Evolutionary conservation across 2,113 vertebrate species (phyloP), one percentile per base, ranked within the genome.

Genomic region (Cavia porcellus): DNA sequence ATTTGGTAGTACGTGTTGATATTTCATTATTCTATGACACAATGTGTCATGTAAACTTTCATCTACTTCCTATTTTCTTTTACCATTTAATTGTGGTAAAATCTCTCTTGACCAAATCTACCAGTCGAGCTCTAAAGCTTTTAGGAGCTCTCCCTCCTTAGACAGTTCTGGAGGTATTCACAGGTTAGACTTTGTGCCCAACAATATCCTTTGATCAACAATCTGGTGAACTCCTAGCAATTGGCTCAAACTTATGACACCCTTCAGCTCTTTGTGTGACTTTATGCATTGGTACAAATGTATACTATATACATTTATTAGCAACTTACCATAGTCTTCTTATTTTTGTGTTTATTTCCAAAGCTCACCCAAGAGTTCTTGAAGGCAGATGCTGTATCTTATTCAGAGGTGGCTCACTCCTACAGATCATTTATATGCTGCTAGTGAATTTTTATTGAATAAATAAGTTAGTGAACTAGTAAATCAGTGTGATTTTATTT

Each of bases 401-500:
- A 87, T 61, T 62, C 55, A 79, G 77, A 19, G 64, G 28, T 75
- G n/a, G 45, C 28, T 94, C n/a, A 24, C 17, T 1, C 55, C 52
- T 47, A 8, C 35, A 62, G 62, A 28, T 25, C 19, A 32, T 86
- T 86, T 96, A 93, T 90, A 77, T 96, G 47, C 35, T 85, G 13
- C 11, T 96, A 22, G n/a, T 90, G 61, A 79, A 89, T 93, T 15
- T 79, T 86, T 90, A 38, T 66, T 92, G 72, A 96, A 92, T 83
- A 93, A 92, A 94, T 50, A 8, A 84, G 61, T 95, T 35, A 96
- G 14, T 75, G 1, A 91, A 85, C 75, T 32, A 84, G 57, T 88
- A 80, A 96, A 84, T 81, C 64, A 89, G 12, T 87, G 42, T 92
- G 55, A 74, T n/a, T 94, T 97, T 57, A 30, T 95, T 42, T 94